Percentiles rank a stretch among this genome's conserved stretches.
phyloP scores from a whole-genome alignment of 2,797 vertebrate genomes.

The Crossoptilon crossoptilon region DNA sequence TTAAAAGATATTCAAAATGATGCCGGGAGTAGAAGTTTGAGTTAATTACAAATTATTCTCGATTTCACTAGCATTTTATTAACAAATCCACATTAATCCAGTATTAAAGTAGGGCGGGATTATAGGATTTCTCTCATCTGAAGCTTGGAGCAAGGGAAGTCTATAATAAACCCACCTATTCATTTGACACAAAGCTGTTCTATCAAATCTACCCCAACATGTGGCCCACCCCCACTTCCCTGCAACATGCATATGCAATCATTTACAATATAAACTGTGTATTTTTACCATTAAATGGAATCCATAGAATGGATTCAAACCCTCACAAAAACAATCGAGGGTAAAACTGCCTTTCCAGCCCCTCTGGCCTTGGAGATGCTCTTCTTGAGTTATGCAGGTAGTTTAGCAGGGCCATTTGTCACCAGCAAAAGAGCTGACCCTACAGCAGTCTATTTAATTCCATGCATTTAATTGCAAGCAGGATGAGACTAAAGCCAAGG shows the following conservation, averaged over 20 bases:
- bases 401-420: not conserved
- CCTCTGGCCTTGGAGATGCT: not conserved
- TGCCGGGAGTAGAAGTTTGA: conserved; percentile 72
- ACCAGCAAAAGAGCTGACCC: not conserved
- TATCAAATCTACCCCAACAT: conserved; percentile 61
- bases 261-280: not conserved
- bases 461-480: not conserved
- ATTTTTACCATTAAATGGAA: not conserved
- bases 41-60: conserved; percentile 85
- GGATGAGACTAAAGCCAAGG: not conserved
- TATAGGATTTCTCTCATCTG: conserved; percentile 83
- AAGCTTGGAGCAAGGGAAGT: conserved; percentile 77
- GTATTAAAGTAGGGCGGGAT: conserved; percentile 82
- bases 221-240: not conserved
- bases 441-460: not conserved
- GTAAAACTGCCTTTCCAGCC: not conserved
- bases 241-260: conserved; percentile 10
- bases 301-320: not conserved
- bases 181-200: conserved; percentile 77
- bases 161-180: conserved; percentile 78
- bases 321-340: not conserved
- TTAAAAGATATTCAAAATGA: conserved; percentile 73
- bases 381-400: not conserved
- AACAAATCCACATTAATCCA: conserved; percentile 86
- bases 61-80: conserved; percentile 85